Conservation (phyloP, 1,140 invertebrate species). For the Drosophila dunni region DNA sequence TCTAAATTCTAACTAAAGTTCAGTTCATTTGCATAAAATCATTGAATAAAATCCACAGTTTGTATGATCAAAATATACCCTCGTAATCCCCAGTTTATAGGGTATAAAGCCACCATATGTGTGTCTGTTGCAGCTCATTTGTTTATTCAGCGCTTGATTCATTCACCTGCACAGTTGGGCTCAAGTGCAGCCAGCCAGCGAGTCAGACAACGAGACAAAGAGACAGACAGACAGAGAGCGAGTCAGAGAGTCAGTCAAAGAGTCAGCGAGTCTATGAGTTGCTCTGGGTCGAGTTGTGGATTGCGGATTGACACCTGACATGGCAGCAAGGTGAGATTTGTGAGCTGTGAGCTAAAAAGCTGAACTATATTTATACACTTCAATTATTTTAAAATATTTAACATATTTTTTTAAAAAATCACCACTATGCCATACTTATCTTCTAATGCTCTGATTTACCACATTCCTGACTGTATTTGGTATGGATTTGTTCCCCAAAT, state of each 20-base stretch:
- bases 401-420: no score
- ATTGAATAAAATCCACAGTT: no score
- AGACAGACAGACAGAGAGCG: background rate
- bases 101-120: background rate
- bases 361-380: background rate
- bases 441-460: no score
- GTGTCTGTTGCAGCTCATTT: constrained; percentile 52
- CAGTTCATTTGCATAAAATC: no score
- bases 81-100: background rate
- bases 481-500: no score
- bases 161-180: constrained; percentile 57
- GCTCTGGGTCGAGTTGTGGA: constrained; percentile 27
- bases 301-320: constrained; percentile 76
- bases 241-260: background rate
- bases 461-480: no score
- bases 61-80: background rate
- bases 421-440: no score
- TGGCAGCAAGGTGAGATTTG: constrained; percentile 7
- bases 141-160: constrained; percentile 72
- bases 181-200: constrained; percentile 39
- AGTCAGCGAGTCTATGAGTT: constrained; percentile 39
- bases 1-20: no score
- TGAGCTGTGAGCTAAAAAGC: constrained; percentile 17
- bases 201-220: constrained; percentile 1
- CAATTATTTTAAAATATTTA: no score